Base-by-base conservation (phyloP, 2,113 vertebrate species). In the Upupa epops region DNA sequence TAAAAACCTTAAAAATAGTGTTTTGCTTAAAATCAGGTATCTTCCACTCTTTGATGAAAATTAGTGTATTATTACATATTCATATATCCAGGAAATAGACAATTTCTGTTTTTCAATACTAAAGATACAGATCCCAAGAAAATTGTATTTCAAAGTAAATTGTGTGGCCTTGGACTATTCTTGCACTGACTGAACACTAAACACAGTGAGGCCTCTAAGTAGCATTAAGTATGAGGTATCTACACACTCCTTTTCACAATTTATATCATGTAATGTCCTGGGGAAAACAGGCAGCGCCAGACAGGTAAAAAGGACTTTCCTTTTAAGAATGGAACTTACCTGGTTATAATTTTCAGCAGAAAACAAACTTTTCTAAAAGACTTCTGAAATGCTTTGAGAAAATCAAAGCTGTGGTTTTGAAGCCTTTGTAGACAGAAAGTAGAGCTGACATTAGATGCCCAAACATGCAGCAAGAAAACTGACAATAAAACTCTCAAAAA, bases 401-500 rank as follows among this genome's bases (percentile, higher is more conserved):
- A 92, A 92, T 75, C 40, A 32, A 85, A 91, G 65, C 45, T 75
- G 58, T 56, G 36, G 36, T 52, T 65, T 82, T 82, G 77, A 49
- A 82, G 68, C 32, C 40, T 75, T 54, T 58, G 64, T 17, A 65
- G 49, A 42, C 51, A 64, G 72, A 52, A 89, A 93, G 60, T 3
- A 8, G 46, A 88, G 40, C 68, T 45, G 49, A 81, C 70, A 72
- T 13, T 19, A 80, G 13, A 61, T 84, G 70, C 29, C 34, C 77
- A 65, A 84, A 54, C 19, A 82, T 93, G 75, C 52, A 90, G 69
- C 40, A 81, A 75, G 40, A 54, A 22, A 72, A 89, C 73, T 58
- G 58, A 90, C 70, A 91, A 92, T 75, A 94, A 87, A 82, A 21
- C 40, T 79, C 84, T 84, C 91, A 78, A 86, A 96, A 92, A 94